Conservation (phyloP, 1,140 invertebrate species). For the Leptinotarsa lineolata region DNA sequence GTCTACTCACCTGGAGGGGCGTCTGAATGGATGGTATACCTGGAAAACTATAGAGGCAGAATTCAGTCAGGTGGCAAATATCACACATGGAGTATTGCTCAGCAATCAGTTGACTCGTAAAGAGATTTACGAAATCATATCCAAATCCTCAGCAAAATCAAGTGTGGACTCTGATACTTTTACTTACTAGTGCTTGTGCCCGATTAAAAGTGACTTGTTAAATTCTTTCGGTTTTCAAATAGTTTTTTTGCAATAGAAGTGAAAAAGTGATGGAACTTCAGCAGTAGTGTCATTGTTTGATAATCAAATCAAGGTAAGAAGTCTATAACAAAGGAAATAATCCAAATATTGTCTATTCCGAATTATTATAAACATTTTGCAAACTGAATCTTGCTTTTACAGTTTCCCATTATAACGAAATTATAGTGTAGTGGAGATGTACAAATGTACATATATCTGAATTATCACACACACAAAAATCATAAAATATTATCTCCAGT, state of each 20-base stretch:
- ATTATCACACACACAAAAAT: no score
- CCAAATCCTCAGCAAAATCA: neutral
- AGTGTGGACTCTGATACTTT: neutral
- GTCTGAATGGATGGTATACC: slow-evolving; percentile 31
- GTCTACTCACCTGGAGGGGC: slow-evolving; percentile 22
- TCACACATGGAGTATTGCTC: slow-evolving; percentile 27
- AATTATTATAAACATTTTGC: no score
- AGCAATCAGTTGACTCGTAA: slow-evolving; percentile 8
- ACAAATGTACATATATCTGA: no score
- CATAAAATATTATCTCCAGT: no score
- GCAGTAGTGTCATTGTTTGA: neutral
- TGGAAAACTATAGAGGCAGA: slow-evolving; percentile 29
- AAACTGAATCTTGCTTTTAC: no score
- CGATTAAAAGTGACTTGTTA: neutral
- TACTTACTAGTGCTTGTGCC: neutral
- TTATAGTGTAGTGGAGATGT: no score
- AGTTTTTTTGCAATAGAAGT: neutral
- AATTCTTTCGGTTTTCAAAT: neutral
- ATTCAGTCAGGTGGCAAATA: slow-evolving; percentile 38
- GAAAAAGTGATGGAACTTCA: neutral
- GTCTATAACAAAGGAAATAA: no score
- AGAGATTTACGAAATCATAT: slow-evolving; percentile 10
- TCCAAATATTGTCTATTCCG: no score
- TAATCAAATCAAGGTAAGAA: neutral
- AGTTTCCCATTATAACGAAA: no score